These are phyloP conservation scores for Gallinago solitaria DNA, from an alignment of 2,797 vertebrate genomes.

Conservation along the genomic window DNA sequence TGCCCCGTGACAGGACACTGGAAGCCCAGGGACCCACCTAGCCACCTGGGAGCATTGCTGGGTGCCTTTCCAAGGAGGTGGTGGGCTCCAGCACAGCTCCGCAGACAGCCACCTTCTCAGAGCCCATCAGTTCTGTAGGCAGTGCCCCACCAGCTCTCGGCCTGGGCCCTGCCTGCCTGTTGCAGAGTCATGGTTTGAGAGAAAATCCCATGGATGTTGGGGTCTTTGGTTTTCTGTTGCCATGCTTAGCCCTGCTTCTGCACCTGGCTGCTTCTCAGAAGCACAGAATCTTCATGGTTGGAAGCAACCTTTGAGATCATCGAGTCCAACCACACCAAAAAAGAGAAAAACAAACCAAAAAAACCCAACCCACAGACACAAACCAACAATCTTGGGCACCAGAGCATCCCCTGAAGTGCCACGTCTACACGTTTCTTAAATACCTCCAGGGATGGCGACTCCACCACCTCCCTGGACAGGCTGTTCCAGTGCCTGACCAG, in stretches of 20 bases:
- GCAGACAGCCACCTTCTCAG: rapidly evolving
- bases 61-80: rapidly evolving
- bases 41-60: rapidly evolving
- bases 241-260: not conserved
- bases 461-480: too few relatives aligned
- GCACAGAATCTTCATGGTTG: too few relatives aligned
- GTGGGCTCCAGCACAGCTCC: rapidly evolving
- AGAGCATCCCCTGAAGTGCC: too few relatives aligned
- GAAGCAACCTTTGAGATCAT: too few relatives aligned
- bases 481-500: too few relatives aligned
- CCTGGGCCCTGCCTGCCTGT: rapidly evolving
- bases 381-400: too few relatives aligned
- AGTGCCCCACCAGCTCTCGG: rapidly evolving
- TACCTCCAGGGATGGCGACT: too few relatives aligned
- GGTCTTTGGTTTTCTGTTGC: not conserved
- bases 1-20: not conserved
- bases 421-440: too few relatives aligned
- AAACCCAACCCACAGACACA: too few relatives aligned
- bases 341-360: too few relatives aligned
- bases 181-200: rapidly evolving
- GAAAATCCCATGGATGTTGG: not conserved
- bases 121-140: rapidly evolving
- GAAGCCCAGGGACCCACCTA: too few relatives aligned
- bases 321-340: too few relatives aligned
- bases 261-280: not conserved